These are phyloP conservation scores for human DNA, from an alignment of 2,113 vertebrate genomes.

Conservation along the genomic window DNA sequence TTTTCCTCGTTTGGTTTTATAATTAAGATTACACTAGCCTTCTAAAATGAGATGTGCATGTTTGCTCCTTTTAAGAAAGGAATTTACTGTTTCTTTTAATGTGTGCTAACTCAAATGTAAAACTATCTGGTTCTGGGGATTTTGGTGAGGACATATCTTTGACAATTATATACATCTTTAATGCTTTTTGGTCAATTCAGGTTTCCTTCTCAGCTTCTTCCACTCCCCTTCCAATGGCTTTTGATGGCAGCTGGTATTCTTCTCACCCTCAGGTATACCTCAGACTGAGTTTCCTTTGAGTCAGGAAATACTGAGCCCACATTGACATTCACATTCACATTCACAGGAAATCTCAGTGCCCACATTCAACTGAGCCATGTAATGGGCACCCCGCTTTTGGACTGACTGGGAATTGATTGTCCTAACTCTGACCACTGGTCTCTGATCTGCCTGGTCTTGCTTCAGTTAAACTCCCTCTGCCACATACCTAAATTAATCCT, in stretches of 20 bases:
- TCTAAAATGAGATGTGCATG: neutral
- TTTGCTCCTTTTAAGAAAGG: neutral
- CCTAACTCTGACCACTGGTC: neutral
- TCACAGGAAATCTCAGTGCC: neutral
- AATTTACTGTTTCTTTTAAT: constrained; percentile 38
- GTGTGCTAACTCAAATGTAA: neutral
- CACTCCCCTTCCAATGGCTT: neutral
- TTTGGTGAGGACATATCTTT: neutral
- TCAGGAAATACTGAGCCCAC: neutral
- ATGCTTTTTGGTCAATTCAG: neutral
- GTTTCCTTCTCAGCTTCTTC: neutral
- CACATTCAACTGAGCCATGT: neutral
- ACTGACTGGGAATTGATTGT: neutral
- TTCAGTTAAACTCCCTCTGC: neutral
- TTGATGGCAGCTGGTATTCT: neutral
- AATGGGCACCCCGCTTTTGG: neutral
- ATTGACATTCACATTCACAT: too few relatives aligned
- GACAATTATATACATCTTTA: neutral
- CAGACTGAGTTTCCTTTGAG: neutral
- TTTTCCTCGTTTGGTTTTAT: neutral
- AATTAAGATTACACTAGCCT: neutral
- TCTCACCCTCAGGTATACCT: neutral
- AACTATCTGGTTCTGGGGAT: neutral
- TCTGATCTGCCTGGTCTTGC: neutral
- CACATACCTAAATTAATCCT: neutral